These are phyloP conservation scores for Psix sp. DNA, from an alignment of 1,140 invertebrate genomes.

Conservation along the genomic window DNA sequence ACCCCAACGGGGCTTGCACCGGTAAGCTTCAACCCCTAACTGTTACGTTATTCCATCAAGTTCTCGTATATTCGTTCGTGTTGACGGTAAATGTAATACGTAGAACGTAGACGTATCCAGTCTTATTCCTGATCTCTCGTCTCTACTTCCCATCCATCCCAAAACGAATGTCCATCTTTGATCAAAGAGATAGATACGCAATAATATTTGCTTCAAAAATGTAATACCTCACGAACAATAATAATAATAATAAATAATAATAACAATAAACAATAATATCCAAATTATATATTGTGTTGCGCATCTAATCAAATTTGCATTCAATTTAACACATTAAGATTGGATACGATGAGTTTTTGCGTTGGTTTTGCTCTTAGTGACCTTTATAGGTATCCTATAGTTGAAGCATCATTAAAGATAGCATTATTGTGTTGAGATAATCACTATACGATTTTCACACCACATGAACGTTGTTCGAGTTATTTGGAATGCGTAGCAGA, in stretches of 20 bases:
- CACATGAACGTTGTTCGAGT: constrained; percentile 40
- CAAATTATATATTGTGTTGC: too few species aligned
- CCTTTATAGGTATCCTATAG: constrained; percentile 65
- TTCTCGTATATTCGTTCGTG: constrained; percentile 61
- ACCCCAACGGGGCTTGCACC: constrained; percentile 76
- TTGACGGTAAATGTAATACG: constrained; percentile 69
- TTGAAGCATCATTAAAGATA: constrained; percentile 66
- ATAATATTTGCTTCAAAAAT: too few species aligned
- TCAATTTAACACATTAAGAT: constrained; percentile 41
- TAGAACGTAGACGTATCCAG: constrained; percentile 73
- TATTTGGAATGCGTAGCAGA: constrained; percentile 71
- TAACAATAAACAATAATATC: too few species aligned
- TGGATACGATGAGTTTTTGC: constrained; percentile 63
- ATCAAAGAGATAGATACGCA: too few species aligned
- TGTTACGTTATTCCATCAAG: constrained; percentile 73
- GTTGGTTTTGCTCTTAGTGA: constrained; percentile 66
- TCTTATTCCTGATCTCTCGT: constrained; percentile 41
- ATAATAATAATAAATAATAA: too few species aligned
- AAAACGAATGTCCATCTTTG: too few species aligned
- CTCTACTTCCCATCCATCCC: constrained; percentile 44
- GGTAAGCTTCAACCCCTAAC: constrained; percentile 76
- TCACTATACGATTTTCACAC: constrained; percentile 32
- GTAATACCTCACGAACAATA: too few species aligned
- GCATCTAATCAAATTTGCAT: constrained; percentile 1
- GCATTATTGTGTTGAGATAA: constrained; percentile 62